phyloP scores from a whole-genome alignment of 2,888 invertebrate genomes.

The Oconnorella tubifera region DNA sequence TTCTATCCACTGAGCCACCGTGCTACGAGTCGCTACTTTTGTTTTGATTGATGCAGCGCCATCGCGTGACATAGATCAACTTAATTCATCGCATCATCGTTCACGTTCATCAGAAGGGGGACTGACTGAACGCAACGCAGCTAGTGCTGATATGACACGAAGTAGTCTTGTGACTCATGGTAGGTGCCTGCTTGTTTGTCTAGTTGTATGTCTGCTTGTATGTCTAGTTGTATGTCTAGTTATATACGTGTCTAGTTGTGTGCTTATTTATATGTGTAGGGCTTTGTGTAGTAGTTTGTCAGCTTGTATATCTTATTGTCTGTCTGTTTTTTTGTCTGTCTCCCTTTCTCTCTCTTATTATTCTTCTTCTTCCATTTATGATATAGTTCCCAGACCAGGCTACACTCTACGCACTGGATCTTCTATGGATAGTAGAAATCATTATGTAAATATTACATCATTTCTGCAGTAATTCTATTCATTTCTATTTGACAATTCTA shows the following conservation, averaged over 20 bases:
- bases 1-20: no score
- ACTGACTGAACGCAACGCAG: not conserved
- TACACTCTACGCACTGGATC: not conserved
- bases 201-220: not conserved
- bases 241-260: not conserved
- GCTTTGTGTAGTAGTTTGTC: no score
- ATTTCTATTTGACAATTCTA: no score
- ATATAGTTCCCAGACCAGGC: not conserved
- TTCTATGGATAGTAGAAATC: not conserved
- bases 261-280: no score
- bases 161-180: not conserved
- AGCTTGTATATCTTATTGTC: no score
- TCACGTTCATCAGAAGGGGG: conserved; percentile 13
- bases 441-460: no score
- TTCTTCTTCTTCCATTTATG: not conserved
- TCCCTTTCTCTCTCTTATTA: no score
- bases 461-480: no score
- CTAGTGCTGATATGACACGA: not conserved
- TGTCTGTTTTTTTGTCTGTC: no score
- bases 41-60: conserved; percentile 11
- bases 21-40: no score
- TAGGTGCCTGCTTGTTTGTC: not conserved
- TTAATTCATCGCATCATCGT: conserved; percentile 1
- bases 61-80: conserved; percentile 12
- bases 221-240: not conserved